phyloP scores from a whole-genome alignment of 2,888 invertebrate genomes.

The Agrochola macilenta region DNA sequence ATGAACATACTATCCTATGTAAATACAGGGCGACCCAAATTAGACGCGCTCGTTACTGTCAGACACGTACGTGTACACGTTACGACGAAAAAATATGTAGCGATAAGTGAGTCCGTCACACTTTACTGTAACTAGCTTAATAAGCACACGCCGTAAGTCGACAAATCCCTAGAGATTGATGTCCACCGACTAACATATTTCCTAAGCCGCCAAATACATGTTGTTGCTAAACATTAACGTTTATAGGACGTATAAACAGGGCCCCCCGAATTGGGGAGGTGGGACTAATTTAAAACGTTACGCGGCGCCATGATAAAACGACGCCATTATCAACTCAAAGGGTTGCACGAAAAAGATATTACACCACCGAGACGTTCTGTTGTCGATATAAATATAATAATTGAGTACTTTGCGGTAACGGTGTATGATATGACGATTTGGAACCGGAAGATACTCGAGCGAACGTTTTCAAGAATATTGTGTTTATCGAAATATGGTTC shows the following conservation, averaged over 20 bases:
- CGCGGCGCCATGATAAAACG: conserved; percentile 73
- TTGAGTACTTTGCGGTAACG: conserved; percentile 46
- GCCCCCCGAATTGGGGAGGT: conserved; percentile 73
- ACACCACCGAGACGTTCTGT: conserved; percentile 63
- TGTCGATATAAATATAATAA: conserved; percentile 66
- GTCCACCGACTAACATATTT: conserved; percentile 62
- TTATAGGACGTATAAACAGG: conserved; percentile 75
- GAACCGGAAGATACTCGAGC: conserved; percentile 7
- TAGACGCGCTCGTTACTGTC: conserved; percentile 16
- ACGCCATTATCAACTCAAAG: conserved; percentile 72
- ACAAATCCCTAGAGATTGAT: conserved; percentile 77
- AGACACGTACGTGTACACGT: conserved; percentile 14
- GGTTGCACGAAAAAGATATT: conserved; percentile 70
- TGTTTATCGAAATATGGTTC: neutral
- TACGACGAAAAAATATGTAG: conserved; percentile 48
- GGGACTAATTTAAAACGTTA: conserved; percentile 77
- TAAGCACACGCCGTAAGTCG: conserved; percentile 64
- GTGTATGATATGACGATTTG: conserved; percentile 22
- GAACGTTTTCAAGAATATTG: neutral
- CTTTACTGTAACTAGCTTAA: conserved; percentile 57
- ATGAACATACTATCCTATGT: conserved; percentile 24
- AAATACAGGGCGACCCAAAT: conserved; percentile 43
- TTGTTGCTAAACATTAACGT: conserved; percentile 72
- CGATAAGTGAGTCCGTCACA: conserved; percentile 37
- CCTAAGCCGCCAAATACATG: conserved; percentile 63